Base-by-base conservation (phyloP, 2,113 vertebrate species). In the Zingel zingel region DNA sequence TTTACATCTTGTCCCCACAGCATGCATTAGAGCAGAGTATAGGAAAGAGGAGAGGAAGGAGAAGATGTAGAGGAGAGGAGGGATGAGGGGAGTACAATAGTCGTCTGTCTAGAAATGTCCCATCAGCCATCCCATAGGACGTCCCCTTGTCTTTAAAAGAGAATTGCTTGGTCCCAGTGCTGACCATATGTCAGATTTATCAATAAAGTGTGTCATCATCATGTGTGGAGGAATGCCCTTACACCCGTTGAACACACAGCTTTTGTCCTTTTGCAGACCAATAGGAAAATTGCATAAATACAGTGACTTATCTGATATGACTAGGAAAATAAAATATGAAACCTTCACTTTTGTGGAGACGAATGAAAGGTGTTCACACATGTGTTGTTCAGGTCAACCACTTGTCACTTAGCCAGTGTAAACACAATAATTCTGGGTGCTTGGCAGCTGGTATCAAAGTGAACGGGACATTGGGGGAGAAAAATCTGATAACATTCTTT, bases 401-500 rank as follows among this genome's bases (percentile, higher is more conserved):
- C 45, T 58, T 82, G 83, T 72, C 80, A 75, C 84, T 68, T 53
- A 64, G 85, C 86, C 86, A 91, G 82, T 80, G 82, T 84, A 91
- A 92, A 91, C 79, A 92, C 47, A 86, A 79, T 80, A 64, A 81
- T 71, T 87, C 74, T 80, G 33, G 66, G 71, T 86, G 82, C 77
- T 76, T 89, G 81, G 86, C 82, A 85, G 91, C 82, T 69, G 82
- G 79, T 90, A 86, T 87, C 81, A 87, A 80, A 84, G 63, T 84
- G 80, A 87, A 88, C 57, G 65, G 69, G 82, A 84, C 74, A 65
- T 80, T 61, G 75, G 45, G 72, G 69, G 76, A 78, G 80, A 84
- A 82, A 78, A 88, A 91, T 91, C 90, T 81, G 89, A 94, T 93
- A 90, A 90, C 88, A 90, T 92, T 92, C 86, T 92, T 87, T 54